Conservation (phyloP, 2,113 vertebrate species). For the Arizona elegans region DNA sequence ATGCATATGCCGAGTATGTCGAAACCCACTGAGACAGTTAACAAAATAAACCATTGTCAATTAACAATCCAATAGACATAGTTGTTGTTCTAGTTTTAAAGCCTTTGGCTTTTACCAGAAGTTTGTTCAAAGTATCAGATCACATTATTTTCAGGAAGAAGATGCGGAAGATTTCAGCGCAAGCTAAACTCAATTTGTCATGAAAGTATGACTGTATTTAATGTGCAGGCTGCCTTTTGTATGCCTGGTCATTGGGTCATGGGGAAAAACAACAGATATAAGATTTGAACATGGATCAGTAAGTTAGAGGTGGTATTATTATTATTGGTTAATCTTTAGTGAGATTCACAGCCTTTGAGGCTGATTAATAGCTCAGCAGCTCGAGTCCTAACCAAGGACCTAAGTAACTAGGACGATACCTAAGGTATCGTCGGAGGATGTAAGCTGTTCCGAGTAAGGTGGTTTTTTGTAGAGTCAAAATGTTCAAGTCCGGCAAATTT, state of each 20-base stretch:
- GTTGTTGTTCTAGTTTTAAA: slow-evolving; percentile 21
- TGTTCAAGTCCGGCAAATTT: no score
- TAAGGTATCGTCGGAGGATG: no score
- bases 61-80: slow-evolving; percentile 16
- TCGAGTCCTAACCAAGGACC: no score
- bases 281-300: background rate
- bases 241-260: background rate
- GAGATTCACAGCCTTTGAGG: no score
- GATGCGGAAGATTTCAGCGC: background rate
- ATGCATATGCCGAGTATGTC: background rate
- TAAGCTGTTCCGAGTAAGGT: no score
- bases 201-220: background rate
- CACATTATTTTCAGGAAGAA: background rate
- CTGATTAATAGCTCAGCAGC: no score
- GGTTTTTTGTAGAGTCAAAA: no score
- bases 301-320: background rate
- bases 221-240: background rate
- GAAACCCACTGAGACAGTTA: slow-evolving; percentile 2
- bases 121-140: background rate
- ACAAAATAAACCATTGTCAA: slow-evolving; percentile 36
- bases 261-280: background rate
- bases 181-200: background rate
- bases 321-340: no score
- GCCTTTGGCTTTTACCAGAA: slow-evolving; percentile 4
- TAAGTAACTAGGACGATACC: no score